Evolutionary conservation across 2,113 vertebrate genomes (phyloP), one percentile per base, ranked within the genome.

Genomic region (Cyanistes caeruleus): DNA sequence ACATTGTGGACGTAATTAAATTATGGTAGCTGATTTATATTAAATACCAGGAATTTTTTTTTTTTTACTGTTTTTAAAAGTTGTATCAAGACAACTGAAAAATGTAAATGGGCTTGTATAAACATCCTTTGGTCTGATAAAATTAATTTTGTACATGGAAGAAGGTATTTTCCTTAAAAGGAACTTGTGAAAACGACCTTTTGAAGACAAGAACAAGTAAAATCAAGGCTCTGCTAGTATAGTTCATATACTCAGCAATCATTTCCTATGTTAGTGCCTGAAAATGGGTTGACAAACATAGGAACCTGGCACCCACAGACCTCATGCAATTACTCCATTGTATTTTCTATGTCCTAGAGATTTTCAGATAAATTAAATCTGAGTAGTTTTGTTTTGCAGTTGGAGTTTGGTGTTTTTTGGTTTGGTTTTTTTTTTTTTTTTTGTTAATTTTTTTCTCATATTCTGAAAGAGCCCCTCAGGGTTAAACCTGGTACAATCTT

Each of bases 261-360:
- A 91, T 95, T 89, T 96, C 64, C 55, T 89, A 85, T 87, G 91
- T 95, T 79, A 84, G 85, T 68, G 73, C n/a, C 53, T 88, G 69
- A 84, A 89, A 94, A 90, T 84, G 85, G 55, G 35, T 77, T 93
- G 46, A 70, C 53, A 60, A 82, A 87, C 65, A 13, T 49, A 20
- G 41, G 72, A 69, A 83, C 28, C 27, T 82, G 60, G 53, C 41
- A 76, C 63, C n/a, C 48, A 43, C 55, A 69, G 41, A 49, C 31
- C n/a, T 55, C 25, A 43, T 63, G 35, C 21, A 77, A 76, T 90
- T 69, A 77, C 10, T 69, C 31, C 31, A 33, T 77, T 84, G 17
- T 55, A 13, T 10, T 56, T 63, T 33, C 30, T 55, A 49, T n/a
- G 58, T 53, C 81, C 41, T 44, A 70, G 52, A 84, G 35, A 59